phyloP scores from a whole-genome alignment of 2,888 invertebrate species.

The Carpatolechia fugitivella region DNA sequence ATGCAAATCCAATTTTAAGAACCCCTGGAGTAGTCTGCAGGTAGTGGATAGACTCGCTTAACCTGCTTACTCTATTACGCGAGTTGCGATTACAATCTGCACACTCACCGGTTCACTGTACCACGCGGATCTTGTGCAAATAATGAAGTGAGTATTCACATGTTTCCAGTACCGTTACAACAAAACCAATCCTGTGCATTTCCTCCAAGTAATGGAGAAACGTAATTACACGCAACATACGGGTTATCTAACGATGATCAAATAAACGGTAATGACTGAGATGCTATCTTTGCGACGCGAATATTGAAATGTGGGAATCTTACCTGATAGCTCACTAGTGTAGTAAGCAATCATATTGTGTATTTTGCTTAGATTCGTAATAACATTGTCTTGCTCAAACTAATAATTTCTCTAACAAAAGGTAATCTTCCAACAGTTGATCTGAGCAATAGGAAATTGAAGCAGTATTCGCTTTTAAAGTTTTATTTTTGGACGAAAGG shows the following conservation, averaged over 20 bases:
- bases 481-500: too few relatives aligned
- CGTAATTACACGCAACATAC: conserved; percentile 43
- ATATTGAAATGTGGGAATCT: conserved; percentile 13
- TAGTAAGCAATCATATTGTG: too few relatives aligned
- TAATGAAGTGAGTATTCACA: conserved; percentile 48
- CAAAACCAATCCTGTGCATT: conserved; percentile 51
- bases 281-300: conserved; percentile 8
- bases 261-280: conserved; percentile 15
- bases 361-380: neutral
- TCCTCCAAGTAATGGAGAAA: conserved; percentile 46
- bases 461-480: too few relatives aligned
- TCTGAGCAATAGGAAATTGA: too few relatives aligned
- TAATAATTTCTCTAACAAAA: too few relatives aligned
- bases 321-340: neutral
- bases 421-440: too few relatives aligned
- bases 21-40: too few relatives aligned
- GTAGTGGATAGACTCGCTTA: conserved; percentile 21
- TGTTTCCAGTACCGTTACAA: conserved; percentile 47
- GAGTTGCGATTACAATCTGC: conserved; percentile 55
- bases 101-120: neutral
- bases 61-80: conserved; percentile 54
- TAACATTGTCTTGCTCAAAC: neutral
- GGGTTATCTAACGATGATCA: conserved; percentile 45
- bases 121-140: conserved; percentile 40
- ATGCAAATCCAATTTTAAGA: neutral